These are phyloP conservation scores for Idaea straminata DNA, from an alignment of 2,888 invertebrate species.

Conservation along the genomic window DNA sequence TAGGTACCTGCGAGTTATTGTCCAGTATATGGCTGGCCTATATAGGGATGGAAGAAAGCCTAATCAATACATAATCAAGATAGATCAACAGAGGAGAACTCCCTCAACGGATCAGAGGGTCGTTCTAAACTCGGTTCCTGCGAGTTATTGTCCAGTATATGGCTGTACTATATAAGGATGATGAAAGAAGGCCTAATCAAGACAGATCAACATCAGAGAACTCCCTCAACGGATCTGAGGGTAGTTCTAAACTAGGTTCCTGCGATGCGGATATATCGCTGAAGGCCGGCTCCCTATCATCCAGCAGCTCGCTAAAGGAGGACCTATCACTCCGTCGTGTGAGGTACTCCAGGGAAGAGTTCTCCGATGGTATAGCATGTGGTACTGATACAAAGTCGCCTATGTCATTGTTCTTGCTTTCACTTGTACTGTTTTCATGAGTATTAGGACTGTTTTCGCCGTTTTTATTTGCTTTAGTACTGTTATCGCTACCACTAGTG, in stretches of 20 bases:
- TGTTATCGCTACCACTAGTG: neutral
- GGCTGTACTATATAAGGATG: no score
- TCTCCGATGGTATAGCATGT: neutral
- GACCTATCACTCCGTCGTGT: neutral
- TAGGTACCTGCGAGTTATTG: no score
- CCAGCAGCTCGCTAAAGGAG: neutral
- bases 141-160: no score
- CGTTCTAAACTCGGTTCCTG: no score
- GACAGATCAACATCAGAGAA: constrained; percentile 58
- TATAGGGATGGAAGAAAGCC: no score
- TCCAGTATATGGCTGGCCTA: no score
- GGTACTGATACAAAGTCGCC: neutral
- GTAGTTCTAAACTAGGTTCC: constrained; percentile 30
- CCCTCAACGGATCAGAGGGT: no score
- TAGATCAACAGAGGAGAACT: no score
- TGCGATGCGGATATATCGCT: constrained; percentile 18
- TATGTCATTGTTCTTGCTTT: neutral
- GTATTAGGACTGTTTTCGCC: neutral
- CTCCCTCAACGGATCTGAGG: constrained; percentile 52
- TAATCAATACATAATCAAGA: no score
- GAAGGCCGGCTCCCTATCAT: neutral
- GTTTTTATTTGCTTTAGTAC: no score
- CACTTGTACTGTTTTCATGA: neutral
- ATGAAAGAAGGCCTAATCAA: no score
- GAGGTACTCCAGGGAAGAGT: neutral